Evolutionary conservation across 2,113 vertebrate species (phyloP), one percentile per base, ranked within the genome.

Genomic region (Pontoporia blainvillei): DNA sequence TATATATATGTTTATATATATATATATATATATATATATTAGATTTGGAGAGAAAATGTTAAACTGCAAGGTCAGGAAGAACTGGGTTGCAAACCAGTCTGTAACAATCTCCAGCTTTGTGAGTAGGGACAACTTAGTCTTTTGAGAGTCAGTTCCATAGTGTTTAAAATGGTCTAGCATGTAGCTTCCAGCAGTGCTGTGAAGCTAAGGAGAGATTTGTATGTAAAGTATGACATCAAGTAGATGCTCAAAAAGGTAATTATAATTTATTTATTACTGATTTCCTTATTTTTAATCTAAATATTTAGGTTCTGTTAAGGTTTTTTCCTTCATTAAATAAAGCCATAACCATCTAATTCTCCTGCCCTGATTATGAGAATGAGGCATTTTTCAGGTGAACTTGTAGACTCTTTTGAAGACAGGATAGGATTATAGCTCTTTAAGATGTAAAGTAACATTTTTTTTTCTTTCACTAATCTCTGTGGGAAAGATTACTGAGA

Each of bases 381-480:
- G 29, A 75, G 18, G 9, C 41, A 46, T 71, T 87, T 96, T 96
- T 90, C 64, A 85, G 36, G 11, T 67, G 76, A 96, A 90, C 36
- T 89, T 91, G 18, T 72, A 83, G 59, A 94, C 8, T 18, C 17
- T 90, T 36, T 79, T 41, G 81, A 96, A 81, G 36, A 23, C 73
- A 54, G 18, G 11, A 81, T 91, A 31, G 41, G 64, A 81, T 76
- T 95, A 64, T 61, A 75, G 41, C 23, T 95, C 75, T 96, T 90
- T 75, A 78, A 96, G 72, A 89, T 88, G 89, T 29, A 62, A 91
- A 84, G 23, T 84, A 67, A 81, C 14, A 49, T 34, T 76, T 87
- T 85, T 94, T 86, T 92, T 86, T n/a, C 52, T 67, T 93, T 82
- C 52, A 84, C 41, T 75, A 91, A 95, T 96, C 67, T 94, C 89